Base-by-base conservation (phyloP, 1,140 invertebrate genomes). In the Drosophila bocki region DNA sequence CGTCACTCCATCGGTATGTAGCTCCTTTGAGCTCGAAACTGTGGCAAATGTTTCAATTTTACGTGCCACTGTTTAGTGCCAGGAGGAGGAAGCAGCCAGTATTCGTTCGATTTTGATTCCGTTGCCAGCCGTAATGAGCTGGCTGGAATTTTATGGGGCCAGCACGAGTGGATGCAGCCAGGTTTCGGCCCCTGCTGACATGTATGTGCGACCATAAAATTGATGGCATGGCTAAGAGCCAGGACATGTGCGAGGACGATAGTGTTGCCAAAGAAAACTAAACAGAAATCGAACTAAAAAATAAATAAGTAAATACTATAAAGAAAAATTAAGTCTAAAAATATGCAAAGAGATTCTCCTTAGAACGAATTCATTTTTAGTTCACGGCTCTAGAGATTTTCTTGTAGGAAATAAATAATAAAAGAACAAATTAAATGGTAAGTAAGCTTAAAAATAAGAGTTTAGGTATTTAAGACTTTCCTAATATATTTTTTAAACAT, bases 41-140 rank as follows among this genome's bases (percentile, higher is more conserved):
- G 77, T 63, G 63, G 61, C 62, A 35, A 77, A 87, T 88, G 84
- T 88, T 80, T 87, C 85, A 87, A 84, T 90, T 84, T 87, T 78
- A 87, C 74, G 80, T 80, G 77, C 42, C 69, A 54, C 44, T 79
- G 80, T 82, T 85, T 84, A 84, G 80, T 83, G 71, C 63, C 39
- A 61, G 59, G 33, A 42, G 48, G 51, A 58, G 67, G 51, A 54
- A 50, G 57, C 48, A 29, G 51, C 58, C 61, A 15, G 29, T 35
- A 48, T 12, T 33, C 13, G 47, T 83, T 88, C 80, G 84, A 88
- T 88, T 88, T 88, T 88, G 84, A 88, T 88, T 87, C 80, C 80
- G 75, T 50, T 70, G 41, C 59, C 47, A 64, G 53, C 59, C 72
- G 85, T 90, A 88, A 88, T 88, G 84, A 81, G 75, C 74, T 61